Conservation (phyloP, 1,140 invertebrate species). For the Drosophila teissieri region DNA sequence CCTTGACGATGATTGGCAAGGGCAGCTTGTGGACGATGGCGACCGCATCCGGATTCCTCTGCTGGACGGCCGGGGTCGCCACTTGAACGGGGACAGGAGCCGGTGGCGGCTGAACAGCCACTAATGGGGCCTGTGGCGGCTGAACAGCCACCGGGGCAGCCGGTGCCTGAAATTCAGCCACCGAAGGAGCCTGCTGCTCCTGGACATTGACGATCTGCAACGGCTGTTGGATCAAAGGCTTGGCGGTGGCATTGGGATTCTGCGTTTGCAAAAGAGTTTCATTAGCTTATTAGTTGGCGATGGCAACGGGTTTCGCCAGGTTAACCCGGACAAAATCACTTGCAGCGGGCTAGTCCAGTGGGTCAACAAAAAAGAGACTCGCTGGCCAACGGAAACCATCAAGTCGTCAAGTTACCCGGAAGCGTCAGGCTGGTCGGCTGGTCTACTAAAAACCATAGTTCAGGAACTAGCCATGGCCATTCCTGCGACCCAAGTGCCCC, state of each 20-base stretch:
- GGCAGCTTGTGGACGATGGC: slow-evolving; percentile 1
- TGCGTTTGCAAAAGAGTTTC: slow-evolving; percentile 40
- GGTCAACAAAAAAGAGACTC: slow-evolving; percentile 24
- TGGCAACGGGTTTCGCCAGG: neutral
- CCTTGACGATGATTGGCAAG: slow-evolving; percentile 42
- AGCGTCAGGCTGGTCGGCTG: slow-evolving; percentile 20
- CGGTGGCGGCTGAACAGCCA: neutral
- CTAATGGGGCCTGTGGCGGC: neutral
- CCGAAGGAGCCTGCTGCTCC: neutral
- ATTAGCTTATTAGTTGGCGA: slow-evolving; percentile 17
- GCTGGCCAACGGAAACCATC: slow-evolving; percentile 25
- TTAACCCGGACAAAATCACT: slow-evolving; percentile 10
- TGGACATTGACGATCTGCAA: neutral
- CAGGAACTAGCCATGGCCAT: slow-evolving; percentile 84
- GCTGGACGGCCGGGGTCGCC: no score
- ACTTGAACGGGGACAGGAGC: neutral
- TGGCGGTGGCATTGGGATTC: slow-evolving; percentile 53
- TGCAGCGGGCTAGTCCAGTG: slow-evolving; percentile 15
- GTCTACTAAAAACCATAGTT: slow-evolving; percentile 83
- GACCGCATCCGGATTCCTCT: neutral
- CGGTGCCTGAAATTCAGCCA: neutral
- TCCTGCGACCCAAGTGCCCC: slow-evolving; percentile 80
- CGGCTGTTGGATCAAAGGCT: slow-evolving; percentile 38
- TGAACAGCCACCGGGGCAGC: neutral
- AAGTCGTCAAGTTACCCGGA: slow-evolving; percentile 15